Evolutionary conservation across 2,113 vertebrate genomes (phyloP), one percentile per base, ranked within the genome.

Genomic region (Paraplagusia blochii): DNA sequence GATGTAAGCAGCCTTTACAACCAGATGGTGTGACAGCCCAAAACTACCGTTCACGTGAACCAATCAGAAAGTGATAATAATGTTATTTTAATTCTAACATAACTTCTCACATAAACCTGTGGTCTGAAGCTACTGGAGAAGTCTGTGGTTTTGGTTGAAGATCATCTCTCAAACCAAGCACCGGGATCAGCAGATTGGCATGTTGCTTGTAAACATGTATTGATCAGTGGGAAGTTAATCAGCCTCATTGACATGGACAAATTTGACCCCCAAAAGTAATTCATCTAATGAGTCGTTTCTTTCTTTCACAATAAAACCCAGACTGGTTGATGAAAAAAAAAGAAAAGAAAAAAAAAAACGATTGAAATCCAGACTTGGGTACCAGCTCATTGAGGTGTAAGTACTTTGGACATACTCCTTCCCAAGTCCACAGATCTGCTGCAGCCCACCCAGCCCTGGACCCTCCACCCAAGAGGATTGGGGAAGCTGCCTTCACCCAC

Each of bases 151-250:
- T 11, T 12, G 11, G 61, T 46, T 77, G 65, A 60, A 53, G 39
- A 33, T 15, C 60, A 22, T 13, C 72, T 55, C 48, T 57, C 58
- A 40, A 63, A 66, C 55, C 29, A 63, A 47, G 60, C 9, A 48
- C 39, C 18, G 0, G 63, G 68, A 51, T 60, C 67, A 79, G 75
- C 59, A 74, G 60, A 72, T 53, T 48, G 55, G 61, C 44, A 35
- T 65, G 76, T 58, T 62, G 22, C 53, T 68, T 71, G 66, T 74
- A 73, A 76, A 77, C 56, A n/a, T 17, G 38, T 76, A 82, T 85
- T 58, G 80, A 85, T 82, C 54, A 52, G 63, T 69, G 57, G 42
- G 53, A 64, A 50, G 58, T 74, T 66, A 79, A 82, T 85, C 75
- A 80, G 66, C 53, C 13, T 71, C 63, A 84, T 76, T 80, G 82